Base-by-base conservation (phyloP, 1,140 invertebrate species). In the Drosophila saltans region DNA sequence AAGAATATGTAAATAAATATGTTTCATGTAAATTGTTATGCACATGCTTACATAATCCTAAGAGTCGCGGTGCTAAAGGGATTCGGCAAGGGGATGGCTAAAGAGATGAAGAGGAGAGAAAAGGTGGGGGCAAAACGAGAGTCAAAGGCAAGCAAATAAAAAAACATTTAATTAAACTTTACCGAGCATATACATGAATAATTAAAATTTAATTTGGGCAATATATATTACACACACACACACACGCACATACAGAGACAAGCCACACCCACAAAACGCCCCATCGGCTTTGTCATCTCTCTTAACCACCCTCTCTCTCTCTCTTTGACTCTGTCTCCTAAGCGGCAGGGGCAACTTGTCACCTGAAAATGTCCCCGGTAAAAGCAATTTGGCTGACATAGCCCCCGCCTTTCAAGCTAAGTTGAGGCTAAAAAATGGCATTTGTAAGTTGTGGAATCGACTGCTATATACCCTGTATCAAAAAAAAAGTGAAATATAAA, bases 151-250 rank as follows among this genome's bases (percentile, higher is more conserved):
- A 66, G 67, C 69, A 88, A 84, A 88, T 80, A 80, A 88, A 80
- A 88, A 86, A 86, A 79, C 83, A 82, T 86, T 86, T 86, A 86
- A 86, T 86, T 86, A 88, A 86, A 86, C 85, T 86, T 83, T 88
- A 73, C 83, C 83, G 45, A 83, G 43, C 52, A 83, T 72, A 88
- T 66, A 77, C 83, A 86, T 86, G 83, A 86, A 86, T 86, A 86
- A 86, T 86, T 86, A 86, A 86, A 86, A 88, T 86, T 86, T 86
- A 88, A 86, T 86, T 88, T 80, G 80, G 80, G 72, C 76, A 79
- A 86, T 86, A 86, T 86, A 86, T 80, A 82, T 82, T 72, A 76
- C 82, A 69, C 67, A 58, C 40, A 63, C 63, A 66, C 71, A 43
- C 30, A 8, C 16, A 40, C 30, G 55, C 30, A 28, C 28, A 55